These are phyloP conservation scores for Pemphigus obesinymphae DNA, from an alignment of 1,140 invertebrate genomes.

Conservation along the genomic window DNA sequence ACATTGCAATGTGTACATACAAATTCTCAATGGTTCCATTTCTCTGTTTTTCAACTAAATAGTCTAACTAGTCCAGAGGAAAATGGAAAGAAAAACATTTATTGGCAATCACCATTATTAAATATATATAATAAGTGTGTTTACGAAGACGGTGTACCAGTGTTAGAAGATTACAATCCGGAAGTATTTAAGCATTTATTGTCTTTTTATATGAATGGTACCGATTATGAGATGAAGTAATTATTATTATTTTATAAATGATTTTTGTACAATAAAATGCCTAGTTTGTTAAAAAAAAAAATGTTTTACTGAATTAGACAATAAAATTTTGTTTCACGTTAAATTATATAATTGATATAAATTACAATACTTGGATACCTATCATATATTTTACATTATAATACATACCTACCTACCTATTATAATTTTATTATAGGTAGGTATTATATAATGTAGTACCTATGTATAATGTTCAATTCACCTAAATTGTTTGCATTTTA, in stretches of 20 bases:
- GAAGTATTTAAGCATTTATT: slow-evolving; percentile 71
- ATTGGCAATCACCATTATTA: slow-evolving; percentile 65
- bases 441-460: no score
- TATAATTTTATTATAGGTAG: no score
- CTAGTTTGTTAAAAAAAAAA: not conserved
- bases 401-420: no score
- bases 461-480: no score
- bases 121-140: slow-evolving; percentile 64
- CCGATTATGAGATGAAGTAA: not conserved
- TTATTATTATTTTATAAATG: not conserved
- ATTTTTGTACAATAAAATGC: not conserved
- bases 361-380: no score
- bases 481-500: no score
- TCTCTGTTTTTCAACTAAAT: slow-evolving; percentile 80
- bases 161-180: slow-evolving; percentile 67
- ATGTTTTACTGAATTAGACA: no score
- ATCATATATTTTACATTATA: no score
- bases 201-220: slow-evolving; percentile 62
- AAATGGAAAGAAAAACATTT: slow-evolving; percentile 65
- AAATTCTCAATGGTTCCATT: slow-evolving; percentile 69
- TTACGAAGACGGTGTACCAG: slow-evolving; percentile 61
- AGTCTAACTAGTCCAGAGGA: slow-evolving; percentile 59
- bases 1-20: slow-evolving; percentile 74
- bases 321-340: no score
- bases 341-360: no score